Base-by-base conservation (phyloP, 2,888 invertebrate genomes). In the Tenthredo distinguenda region DNA sequence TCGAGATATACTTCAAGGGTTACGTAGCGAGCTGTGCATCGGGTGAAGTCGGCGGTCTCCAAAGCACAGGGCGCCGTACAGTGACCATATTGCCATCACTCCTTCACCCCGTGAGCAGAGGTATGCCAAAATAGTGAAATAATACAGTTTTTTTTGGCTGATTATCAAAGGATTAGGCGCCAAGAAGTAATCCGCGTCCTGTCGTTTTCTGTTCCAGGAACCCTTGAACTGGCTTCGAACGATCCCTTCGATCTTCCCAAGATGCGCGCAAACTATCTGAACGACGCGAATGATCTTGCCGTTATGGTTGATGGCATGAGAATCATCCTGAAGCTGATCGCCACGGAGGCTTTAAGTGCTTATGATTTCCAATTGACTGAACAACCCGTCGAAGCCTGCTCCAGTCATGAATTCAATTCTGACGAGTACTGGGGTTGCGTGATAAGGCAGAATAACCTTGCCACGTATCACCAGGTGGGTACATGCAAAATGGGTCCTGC, bases 381-480 rank as follows among this genome's bases (percentile, higher is more conserved):
- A 12, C 0, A 26, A 0, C 84, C 84, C 0, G 4, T 89, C 1
- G 18, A 87, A 0, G 81, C 86, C 10, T 93, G 92, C 79, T 87
- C 88, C n/a, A n/a, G 85, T 2, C 71, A 87, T 76, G 83, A 87
- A 82, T 88, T 85, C 7, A 82, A 86, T 15, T 94, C 94, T 0
- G 97, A 97, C 89, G 95, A 95, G 26, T 97, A 96, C 93, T 97
- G 97, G 96, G 95, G 94, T 84, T 98, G 98, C 90, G 95, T 96
- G 0, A 95, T 96, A 0, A 94, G 94, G 86, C 95, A 95, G 74
- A 94, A 96, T 85, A 97, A 97, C 0, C 96, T 96, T 0, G 96
- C 97, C 0, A 97, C 97, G 93, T 97, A 97, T 92, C 97, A 97
- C 91, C 97, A 97, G 92, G 96, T 96, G 0, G 97, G 97, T 15